phyloP scores from a whole-genome alignment of 2,797 vertebrate species.

The Poecilia velifera region DNA sequence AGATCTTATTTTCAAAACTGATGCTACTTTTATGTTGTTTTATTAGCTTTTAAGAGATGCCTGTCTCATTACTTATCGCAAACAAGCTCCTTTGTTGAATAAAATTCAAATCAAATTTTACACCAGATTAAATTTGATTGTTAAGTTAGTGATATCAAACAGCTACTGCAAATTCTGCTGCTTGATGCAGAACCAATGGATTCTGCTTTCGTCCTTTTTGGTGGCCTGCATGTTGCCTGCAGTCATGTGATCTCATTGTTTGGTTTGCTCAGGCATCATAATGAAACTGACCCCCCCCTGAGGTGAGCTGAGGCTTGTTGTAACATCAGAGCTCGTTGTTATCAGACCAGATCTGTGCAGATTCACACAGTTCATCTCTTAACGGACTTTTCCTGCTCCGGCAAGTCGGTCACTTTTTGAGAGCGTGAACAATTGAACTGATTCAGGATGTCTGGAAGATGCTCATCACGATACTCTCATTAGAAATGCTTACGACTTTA shows the following conservation, averaged over 20 bases:
- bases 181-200: neutral
- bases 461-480: conserved; percentile 36
- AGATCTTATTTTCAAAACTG: neutral
- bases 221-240: neutral
- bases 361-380: conserved; percentile 8
- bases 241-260: conserved; percentile 7
- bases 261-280: conserved; percentile 49
- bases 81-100: neutral
- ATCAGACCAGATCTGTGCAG: neutral
- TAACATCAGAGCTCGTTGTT: conserved; percentile 11
- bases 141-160: conserved; percentile 1
- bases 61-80: neutral
- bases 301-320: conserved; percentile 11
- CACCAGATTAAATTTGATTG: neutral
- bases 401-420: conserved; percentile 7
- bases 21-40: neutral
- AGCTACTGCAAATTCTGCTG: neutral
- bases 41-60: neutral
- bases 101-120: neutral
- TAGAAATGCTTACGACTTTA: conserved; percentile 39
- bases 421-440: conserved; percentile 30
- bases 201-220: conserved; percentile 4
- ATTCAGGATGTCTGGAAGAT: conserved; percentile 38
- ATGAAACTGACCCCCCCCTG: conserved; percentile 35
- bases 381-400: conserved; percentile 23